Evolutionary conservation across 1,140 invertebrate genomes (phyloP).

Genomic region (Plutomurus gul): DNA sequence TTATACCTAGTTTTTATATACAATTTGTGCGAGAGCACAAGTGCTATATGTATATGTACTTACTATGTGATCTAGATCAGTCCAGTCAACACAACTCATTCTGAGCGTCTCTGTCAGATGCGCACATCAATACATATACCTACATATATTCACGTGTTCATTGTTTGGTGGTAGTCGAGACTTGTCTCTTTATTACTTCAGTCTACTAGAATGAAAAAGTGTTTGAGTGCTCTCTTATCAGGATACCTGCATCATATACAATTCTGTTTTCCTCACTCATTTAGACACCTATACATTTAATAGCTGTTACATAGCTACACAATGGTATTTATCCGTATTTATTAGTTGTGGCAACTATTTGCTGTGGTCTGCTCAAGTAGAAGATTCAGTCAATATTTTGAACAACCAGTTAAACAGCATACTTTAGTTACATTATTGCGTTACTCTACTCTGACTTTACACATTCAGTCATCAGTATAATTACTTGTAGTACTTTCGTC

Average conservation of each 20-base stretch:
- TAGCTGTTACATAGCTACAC: neutral
- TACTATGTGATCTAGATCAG: slow-evolving; percentile 28
- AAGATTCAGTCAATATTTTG: neutral
- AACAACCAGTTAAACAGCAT: slow-evolving; percentile 10
- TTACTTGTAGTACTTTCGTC: slow-evolving; percentile 5
- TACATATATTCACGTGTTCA: no score
- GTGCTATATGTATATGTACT: no score
- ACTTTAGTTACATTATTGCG: neutral
- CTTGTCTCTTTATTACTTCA: no score
- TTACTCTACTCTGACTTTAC: slow-evolving; percentile 17
- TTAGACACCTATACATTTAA: no score
- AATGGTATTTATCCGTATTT: neutral
- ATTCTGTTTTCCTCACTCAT: no score
- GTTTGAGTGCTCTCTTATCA: no score
- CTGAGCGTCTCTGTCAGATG: no score
- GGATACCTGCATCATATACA: no score
- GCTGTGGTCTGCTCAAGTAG: neutral
- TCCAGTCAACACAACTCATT: neutral
- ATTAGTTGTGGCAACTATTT: slow-evolving; percentile 20
- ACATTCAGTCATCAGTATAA: neutral
- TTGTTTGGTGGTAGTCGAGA: no score
- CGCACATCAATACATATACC: no score
- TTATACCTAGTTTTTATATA: neutral
- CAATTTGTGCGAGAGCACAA: neutral
- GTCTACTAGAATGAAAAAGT: no score